These are phyloP conservation scores for Corythoichthys haematopterus DNA, from an alignment of 2,113 vertebrate species.

Conservation along the genomic window DNA sequence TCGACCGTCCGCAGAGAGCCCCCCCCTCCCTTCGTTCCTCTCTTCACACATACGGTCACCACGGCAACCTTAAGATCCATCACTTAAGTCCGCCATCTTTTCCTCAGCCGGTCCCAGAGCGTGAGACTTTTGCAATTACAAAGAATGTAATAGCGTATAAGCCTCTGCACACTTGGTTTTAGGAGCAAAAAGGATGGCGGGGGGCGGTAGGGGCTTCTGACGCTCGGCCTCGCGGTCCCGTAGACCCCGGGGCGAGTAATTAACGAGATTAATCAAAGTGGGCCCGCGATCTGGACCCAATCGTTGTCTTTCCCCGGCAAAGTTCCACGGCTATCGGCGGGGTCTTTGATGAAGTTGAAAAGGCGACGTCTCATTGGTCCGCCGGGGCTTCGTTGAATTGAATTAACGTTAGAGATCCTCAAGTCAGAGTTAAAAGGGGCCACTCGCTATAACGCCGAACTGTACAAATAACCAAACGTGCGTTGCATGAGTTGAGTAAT, in stretches of 20 bases:
- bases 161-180: constrained; percentile 32
- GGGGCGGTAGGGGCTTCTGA: constrained; percentile 27
- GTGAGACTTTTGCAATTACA: constrained; percentile 66
- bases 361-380: constrained; percentile 46
- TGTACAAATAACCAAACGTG: neutral
- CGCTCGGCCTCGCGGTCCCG: constrained; percentile 27
- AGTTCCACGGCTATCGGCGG: constrained; percentile 60
- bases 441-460: neutral
- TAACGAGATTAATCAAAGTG: constrained; percentile 73
- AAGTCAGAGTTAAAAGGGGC: neutral
- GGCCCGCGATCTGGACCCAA: constrained; percentile 64
- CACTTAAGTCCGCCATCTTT: constrained; percentile 29
- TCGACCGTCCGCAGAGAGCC: constrained; percentile 43
- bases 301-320: constrained; percentile 63
- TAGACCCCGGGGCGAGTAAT: constrained; percentile 71
- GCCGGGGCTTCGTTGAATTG: constrained; percentile 59
- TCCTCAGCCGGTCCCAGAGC: constrained; percentile 41
- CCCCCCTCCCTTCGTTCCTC: constrained; percentile 34
- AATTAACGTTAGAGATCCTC: constrained; percentile 52
- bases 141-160: constrained; percentile 52
- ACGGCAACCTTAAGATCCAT: constrained; percentile 27
- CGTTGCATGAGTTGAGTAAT: neutral
- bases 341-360: constrained; percentile 65
- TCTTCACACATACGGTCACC: constrained; percentile 49
- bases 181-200: constrained; percentile 15